Percentiles rank a stretch among this genome's conserved stretches.
Conservation (phyloP, 2,888 invertebrate genomes). For the Philereme transversata region DNA sequence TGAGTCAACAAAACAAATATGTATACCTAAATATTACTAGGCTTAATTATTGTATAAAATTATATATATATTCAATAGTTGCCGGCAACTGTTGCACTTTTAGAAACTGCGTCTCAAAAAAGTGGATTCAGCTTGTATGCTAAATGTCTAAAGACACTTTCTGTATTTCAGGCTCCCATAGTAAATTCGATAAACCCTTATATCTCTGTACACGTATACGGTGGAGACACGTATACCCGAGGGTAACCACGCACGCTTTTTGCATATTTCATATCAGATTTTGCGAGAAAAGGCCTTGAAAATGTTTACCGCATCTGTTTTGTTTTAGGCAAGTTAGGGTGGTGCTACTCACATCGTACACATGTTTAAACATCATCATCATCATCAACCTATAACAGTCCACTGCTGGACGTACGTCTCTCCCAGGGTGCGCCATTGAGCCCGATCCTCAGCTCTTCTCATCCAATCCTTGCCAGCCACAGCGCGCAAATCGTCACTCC, state of each 20-base stretch:
- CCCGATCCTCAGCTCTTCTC: too few relatives aligned
- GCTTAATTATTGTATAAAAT: too few relatives aligned
- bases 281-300: slow-evolving; percentile 45
- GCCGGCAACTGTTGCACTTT: too few relatives aligned
- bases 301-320: slow-evolving; percentile 42
- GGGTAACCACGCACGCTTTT: slow-evolving; percentile 47
- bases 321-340: slow-evolving; percentile 13
- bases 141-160: not conserved
- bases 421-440: too few relatives aligned
- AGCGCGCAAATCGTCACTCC: too few relatives aligned
- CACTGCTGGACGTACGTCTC: too few relatives aligned
- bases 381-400: too few relatives aligned
- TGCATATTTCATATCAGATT: slow-evolving; percentile 59
- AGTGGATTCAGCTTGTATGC: not conserved
- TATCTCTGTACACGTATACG: slow-evolving; percentile 34
- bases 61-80: too few relatives aligned
- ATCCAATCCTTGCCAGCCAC: too few relatives aligned
- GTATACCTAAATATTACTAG: too few relatives aligned
- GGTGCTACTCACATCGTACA: slow-evolving; percentile 1
- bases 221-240: slow-evolving; percentile 35
- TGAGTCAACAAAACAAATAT: too few relatives aligned
- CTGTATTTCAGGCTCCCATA: slow-evolving; percentile 15
- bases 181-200: slow-evolving; percentile 48
- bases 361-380: not conserved
- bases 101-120: too few relatives aligned